Percentiles rank a stretch among this genome's conserved stretches.
These are phyloP conservation scores for Diachasmimorpha longicaudata DNA, from an alignment of 1,140 invertebrate species.

Conservation along the genomic window DNA sequence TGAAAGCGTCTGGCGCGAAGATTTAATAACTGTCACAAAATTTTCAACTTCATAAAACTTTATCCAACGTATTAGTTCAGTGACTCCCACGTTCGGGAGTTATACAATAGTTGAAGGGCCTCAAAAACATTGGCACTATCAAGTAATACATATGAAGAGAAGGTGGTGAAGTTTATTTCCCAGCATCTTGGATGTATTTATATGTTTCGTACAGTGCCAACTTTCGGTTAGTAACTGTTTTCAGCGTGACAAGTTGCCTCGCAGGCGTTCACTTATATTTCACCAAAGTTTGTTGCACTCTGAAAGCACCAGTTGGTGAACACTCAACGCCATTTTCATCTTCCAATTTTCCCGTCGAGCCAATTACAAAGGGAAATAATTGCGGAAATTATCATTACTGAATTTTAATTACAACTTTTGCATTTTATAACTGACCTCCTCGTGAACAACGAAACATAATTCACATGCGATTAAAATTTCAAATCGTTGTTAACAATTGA, in stretches of 20 bases:
- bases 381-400: no score
- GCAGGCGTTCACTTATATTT: background rate
- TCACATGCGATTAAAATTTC: no score
- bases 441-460: no score
- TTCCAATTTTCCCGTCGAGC: background rate
- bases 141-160: background rate
- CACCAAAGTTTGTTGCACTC: background rate
- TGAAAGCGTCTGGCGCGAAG: no score
- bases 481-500: no score
- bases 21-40: no score
- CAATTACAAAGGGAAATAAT: background rate
- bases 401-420: background rate
- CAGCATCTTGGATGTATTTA: constrained; percentile 19
- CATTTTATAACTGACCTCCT: background rate
- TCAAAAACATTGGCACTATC: background rate
- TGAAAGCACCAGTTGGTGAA: background rate
- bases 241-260: background rate
- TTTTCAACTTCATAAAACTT: no score
- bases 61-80: no score
- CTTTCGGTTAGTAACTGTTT: background rate
- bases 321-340: background rate
- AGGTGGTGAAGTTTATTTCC: background rate
- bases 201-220: constrained; percentile 11
- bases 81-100: no score
- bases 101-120: background rate